Base-by-base conservation (phyloP, 2,113 vertebrate genomes). In the Caracal caracal region DNA sequence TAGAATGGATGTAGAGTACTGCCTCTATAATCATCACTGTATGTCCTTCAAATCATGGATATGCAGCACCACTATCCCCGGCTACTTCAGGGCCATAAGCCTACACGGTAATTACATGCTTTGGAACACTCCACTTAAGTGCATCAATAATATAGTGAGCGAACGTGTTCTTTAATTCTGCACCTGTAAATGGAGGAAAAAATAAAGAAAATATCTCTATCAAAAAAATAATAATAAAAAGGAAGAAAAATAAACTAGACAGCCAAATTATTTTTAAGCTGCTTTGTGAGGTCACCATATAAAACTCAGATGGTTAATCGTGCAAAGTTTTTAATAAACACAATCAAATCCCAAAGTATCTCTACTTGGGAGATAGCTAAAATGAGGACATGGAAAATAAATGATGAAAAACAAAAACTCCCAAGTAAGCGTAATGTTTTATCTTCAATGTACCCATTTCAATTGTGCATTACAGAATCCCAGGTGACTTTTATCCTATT, bases 101-200 rank as follows among this genome's bases (percentile, higher is more conserved):
- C 99, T 99, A 99, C 99, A 99, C 30, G 66, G 99, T 99, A 99
- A 99, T 99, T 99, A 99, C 98, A 99, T 99, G 99, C 99, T 99
- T 99, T 98, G 98, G 98, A 99, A 99, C 99, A 99, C 99, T 99
- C 99, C 99, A 99, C 99, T 99, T 99, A 99, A 99, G 99, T 99
- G 99, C 99, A 99, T 99, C 99, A 99, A 99, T 99, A 99, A 99
- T 99, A 99, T 98, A 99, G 99, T 99, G 99, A 99, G 99, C 96
- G 98, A 98, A 99, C 97, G 97, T 98, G 98, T 99, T 99, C 99
- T 99, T 99, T 99, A 99, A 99, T 99, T 99, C 98, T 99, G 99
- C 99, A 99, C 99, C 99, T 99, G 99, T 99, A 99, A 99, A 99
- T 98, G 98, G 98, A 98, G 97, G 97, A 97, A 95, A 93, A 98